Base-by-base conservation (phyloP, 2,888 invertebrate species). In the Caenorhabditis imperialis region DNA sequence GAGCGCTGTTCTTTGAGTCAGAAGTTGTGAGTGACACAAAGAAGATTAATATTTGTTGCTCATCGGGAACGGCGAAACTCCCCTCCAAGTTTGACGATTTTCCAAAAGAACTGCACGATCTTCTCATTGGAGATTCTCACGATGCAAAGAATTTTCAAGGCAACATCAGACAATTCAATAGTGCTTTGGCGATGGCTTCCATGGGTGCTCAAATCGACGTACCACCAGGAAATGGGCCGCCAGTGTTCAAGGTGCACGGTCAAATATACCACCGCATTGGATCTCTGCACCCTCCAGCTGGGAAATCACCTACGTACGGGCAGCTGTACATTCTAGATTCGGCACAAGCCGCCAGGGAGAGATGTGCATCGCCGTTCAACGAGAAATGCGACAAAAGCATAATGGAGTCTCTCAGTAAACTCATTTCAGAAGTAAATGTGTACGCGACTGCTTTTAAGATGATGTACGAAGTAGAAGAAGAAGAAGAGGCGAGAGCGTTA, bases 271-370 rank as follows among this genome's bases (percentile, higher is more conserved):
- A 65, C 37, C 23, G 16, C 6, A 6, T 37, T 20, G 54, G 63
- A 25, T 16, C 45, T 12, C 30, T 54, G 5, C 38, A 47, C 14
- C 63, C 63, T 3, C 10, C 7, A 14, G 12, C 16, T 1, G 54
- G 48, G 10, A 10, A 44, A 12, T 1, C 3, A 5, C 37, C 8
- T 7, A 4, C 16, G 1, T 60, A 18, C n/a, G 58, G 38, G 5
- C 47, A 61, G 18, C 5, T 57, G 8, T 67, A 40, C 50, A 47
- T 76, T 16, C 16, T 76, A 35, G 78, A 78, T 42, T 48, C 72
- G 8, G 40, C 18, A 12, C 44, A 71, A 48, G 76, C 78, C 12
- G 69, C 69, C 1, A 48, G 20, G 0, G 61, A 60, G 20, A 35
- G 74, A 38, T n/a, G 65, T n/a, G 54, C 20, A 1, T 14, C 22